Evolutionary conservation across 2,113 vertebrate species (phyloP).

Genomic region (Raja brachyura): DNA sequence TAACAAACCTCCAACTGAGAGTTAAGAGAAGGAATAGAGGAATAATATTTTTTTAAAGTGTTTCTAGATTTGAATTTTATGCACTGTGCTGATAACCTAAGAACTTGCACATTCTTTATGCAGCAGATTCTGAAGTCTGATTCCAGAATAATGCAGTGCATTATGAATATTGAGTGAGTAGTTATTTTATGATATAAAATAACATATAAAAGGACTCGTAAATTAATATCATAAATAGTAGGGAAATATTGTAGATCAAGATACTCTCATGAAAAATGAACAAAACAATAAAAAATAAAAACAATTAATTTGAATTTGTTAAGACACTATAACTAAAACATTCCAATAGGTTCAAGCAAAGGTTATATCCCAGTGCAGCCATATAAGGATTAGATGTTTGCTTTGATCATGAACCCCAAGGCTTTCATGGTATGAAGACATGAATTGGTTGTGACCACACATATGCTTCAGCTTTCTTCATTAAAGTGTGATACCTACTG

Average conservation of each 20-base stretch:
- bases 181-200: background rate
- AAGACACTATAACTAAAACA: slow-evolving; percentile 46
- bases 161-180: background rate
- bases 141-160: background rate
- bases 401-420: slow-evolving; percentile 63
- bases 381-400: slow-evolving; percentile 55
- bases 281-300: background rate
- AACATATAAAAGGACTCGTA: background rate
- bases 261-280: background rate
- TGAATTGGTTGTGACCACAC: slow-evolving; percentile 59
- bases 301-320: slow-evolving; percentile 54
- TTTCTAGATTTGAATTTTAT: background rate
- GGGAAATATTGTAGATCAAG: slow-evolving; percentile 1
- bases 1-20: background rate
- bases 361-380: slow-evolving; percentile 50
- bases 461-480: slow-evolving; percentile 54
- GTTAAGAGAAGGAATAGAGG: background rate
- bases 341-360: slow-evolving; percentile 55
- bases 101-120: background rate
- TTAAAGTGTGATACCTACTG: slow-evolving; percentile 42
- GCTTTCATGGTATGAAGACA: slow-evolving; percentile 57
- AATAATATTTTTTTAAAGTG: background rate
- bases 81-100: background rate
- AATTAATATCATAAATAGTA: background rate
- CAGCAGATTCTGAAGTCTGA: background rate